Conservation (phyloP, 2,888 invertebrate species). For the Brassicogethes aeneus region DNA sequence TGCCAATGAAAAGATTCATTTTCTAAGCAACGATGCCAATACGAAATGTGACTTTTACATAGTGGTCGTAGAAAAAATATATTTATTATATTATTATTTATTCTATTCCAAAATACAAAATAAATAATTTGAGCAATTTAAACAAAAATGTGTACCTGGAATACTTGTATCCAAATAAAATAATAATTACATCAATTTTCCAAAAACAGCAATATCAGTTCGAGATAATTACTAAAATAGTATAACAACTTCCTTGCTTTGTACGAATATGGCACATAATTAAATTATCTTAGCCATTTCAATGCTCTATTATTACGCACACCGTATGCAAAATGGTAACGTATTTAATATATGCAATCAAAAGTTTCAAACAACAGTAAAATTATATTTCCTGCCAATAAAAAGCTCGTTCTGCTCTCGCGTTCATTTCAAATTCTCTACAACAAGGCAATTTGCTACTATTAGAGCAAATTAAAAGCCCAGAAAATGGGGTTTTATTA, state of each 20-base stretch:
- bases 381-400: not conserved
- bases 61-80: no score
- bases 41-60: no score
- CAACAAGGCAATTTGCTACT: not conserved
- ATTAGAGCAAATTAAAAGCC: not conserved
- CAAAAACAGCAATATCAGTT: not conserved
- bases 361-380: not conserved
- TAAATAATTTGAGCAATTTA: not conserved
- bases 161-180: no score
- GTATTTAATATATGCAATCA: not conserved
- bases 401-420: not conserved
- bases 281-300: not conserved
- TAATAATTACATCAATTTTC: no score
- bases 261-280: not conserved
- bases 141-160: no score
- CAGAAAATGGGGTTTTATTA: constrained; percentile 1
- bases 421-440: not conserved
- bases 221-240: not conserved
- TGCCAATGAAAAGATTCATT: no score
- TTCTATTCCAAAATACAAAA: not conserved
- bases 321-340: not conserved
- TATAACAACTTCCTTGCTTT: not conserved
- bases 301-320: no score
- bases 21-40: no score
- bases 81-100: no score